Evolutionary conservation across 2,797 vertebrate genomes (phyloP).

Genomic region (Chloroceryle inda): DNA sequence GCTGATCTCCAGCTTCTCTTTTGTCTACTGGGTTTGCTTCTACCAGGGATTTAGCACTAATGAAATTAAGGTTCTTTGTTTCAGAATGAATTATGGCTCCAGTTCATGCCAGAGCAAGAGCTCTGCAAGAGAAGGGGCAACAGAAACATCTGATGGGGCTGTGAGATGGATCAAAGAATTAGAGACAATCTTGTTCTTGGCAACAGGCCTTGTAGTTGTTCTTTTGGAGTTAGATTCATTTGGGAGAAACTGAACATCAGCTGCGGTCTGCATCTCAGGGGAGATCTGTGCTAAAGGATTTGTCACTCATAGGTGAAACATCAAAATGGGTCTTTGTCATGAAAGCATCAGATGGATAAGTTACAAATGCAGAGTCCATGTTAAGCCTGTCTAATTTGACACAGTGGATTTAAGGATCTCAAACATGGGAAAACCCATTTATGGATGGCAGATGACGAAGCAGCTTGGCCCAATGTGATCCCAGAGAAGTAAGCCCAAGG

Average conservation of each 20-base stretch:
- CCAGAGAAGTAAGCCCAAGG: background rate
- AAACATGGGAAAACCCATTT: background rate
- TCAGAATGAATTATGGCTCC: background rate
- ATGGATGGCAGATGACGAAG: background rate
- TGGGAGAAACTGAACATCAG: background rate
- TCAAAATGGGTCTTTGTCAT: accelerated
- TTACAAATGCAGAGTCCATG: background rate
- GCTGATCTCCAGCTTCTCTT: background rate
- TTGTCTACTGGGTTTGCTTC: background rate
- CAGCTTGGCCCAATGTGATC: background rate
- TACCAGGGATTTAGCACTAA: background rate
- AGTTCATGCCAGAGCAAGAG: background rate
- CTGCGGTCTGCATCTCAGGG: background rate
- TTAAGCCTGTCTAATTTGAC: background rate
- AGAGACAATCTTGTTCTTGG: accelerated
- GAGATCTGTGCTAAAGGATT: background rate
- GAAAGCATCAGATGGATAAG: background rate
- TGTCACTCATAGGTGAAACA: background rate
- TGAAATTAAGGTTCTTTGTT: slow-evolving; percentile 22
- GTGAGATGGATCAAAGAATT: background rate
- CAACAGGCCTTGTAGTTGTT: background rate
- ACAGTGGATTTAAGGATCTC: background rate
- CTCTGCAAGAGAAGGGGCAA: background rate
- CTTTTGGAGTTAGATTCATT: background rate
- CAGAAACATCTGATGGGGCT: background rate